Evolutionary conservation across 2,888 invertebrate genomes (phyloP).

Genomic region (Scaptomyza tumidula): DNA sequence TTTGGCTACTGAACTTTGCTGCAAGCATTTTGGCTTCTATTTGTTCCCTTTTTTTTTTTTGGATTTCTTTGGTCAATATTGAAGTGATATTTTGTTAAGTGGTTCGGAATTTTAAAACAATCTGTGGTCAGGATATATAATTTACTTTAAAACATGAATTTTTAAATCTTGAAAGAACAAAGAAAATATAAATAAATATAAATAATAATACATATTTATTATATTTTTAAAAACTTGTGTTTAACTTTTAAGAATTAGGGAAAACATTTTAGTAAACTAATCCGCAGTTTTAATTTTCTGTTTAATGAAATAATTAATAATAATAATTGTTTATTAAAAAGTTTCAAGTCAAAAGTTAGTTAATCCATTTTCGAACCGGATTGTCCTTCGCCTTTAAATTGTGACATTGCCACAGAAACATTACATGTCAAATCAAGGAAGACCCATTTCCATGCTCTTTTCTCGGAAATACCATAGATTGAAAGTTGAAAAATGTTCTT

Average conservation of each 20-base stretch:
- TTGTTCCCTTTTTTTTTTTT: constrained; percentile 42
- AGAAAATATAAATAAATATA: too few relatives aligned
- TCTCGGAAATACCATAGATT: constrained; percentile 20
- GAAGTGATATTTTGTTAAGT: constrained; percentile 33
- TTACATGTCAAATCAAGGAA: too few relatives aligned
- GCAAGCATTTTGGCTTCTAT: constrained; percentile 32
- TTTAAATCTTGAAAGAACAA: not conserved
- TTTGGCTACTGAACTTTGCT: constrained; percentile 67
- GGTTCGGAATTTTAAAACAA: constrained; percentile 16
- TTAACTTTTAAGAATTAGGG: too few relatives aligned
- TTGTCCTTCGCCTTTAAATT: not conserved
- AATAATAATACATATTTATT: too few relatives aligned
- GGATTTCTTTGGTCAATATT: constrained; percentile 62
- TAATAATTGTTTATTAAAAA: too few relatives aligned
- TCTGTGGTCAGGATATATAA: not conserved
- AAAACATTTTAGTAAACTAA: too few relatives aligned
- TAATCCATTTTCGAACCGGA: not conserved
- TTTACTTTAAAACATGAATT: not conserved
- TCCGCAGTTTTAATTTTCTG: too few relatives aligned
- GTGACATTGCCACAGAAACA: too few relatives aligned
- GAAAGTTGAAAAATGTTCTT: constrained; percentile 34
- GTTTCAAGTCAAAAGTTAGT: too few relatives aligned
- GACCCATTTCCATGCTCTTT: too few relatives aligned
- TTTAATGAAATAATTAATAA: too few relatives aligned
- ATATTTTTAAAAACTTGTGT: too few relatives aligned